A percentile compares a stretch with the other conserved stretches of the same genome.
Conservation (phyloP, 2,113 vertebrate genomes). For the Prochilodus magdalenae region DNA sequence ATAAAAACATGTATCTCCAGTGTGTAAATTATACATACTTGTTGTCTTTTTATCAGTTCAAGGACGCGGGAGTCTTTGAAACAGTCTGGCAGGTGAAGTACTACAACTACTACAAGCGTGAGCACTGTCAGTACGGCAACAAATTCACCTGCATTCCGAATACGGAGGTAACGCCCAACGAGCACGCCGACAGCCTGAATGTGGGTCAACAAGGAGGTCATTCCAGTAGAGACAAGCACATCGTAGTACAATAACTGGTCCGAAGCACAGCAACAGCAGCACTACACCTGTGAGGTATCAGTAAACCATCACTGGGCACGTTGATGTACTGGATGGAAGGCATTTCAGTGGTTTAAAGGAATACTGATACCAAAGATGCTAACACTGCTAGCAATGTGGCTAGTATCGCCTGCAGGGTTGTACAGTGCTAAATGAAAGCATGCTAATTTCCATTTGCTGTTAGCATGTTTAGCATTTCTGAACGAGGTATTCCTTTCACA, state of each 20-base stretch:
- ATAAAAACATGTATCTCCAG: not conserved
- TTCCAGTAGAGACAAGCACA: conserved; percentile 82
- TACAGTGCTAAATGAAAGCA: no score
- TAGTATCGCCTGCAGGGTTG: no score
- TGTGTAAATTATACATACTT: not conserved
- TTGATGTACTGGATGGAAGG: conserved; percentile 13
- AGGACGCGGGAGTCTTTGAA: conserved; percentile 91
- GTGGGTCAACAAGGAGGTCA: conserved; percentile 98
- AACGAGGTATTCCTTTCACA: not conserved
- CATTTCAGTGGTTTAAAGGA: not conserved
- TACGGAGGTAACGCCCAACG: conserved; percentile 97
- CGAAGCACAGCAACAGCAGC: conserved; percentile 18
- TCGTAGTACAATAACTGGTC: not conserved
- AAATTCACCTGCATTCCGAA: conserved; percentile 91
- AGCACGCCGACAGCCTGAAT: conserved; percentile 96
- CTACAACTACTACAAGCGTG: conserved; percentile 98
- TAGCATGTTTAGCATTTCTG: conserved; percentile 7
- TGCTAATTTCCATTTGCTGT: not conserved
- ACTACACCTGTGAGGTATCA: conserved; percentile 22
- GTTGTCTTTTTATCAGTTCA: conserved; percentile 79
- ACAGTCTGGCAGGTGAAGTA: conserved; percentile 97
- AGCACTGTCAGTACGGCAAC: conserved; percentile 96
- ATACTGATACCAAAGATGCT: not conserved
- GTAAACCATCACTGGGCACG: conserved; percentile 51
- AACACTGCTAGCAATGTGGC: not conserved